A percentile compares a stretch with the other conserved stretches of the same genome.
Evolutionary conservation across 1,140 invertebrate genomes (phyloP).

Genomic region (Tetraneura akinire): DNA sequence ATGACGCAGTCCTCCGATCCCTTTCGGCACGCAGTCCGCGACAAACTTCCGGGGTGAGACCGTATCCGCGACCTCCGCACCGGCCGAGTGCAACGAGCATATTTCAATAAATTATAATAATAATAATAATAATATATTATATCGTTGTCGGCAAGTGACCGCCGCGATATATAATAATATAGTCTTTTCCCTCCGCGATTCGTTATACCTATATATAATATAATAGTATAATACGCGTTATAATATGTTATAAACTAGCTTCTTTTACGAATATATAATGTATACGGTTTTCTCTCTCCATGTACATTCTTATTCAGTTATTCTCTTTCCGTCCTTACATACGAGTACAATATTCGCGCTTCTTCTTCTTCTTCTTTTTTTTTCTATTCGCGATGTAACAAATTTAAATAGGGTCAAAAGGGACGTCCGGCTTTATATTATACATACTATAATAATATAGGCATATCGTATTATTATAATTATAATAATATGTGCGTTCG

Average conservation of each 20-base stretch:
- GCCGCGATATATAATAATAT: not conserved
- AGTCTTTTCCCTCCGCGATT: slow-evolving; percentile 18
- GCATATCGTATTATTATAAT: not conserved
- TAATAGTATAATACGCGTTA: too few relatives aligned
- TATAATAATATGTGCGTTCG: not conserved
- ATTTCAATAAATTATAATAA: slow-evolving; percentile 1
- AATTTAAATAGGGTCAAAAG: slow-evolving; percentile 52
- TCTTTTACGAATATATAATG: too few relatives aligned
- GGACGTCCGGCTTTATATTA: slow-evolving; percentile 31
- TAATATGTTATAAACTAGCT: too few relatives aligned
- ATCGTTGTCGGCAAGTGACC: slow-evolving; percentile 1
- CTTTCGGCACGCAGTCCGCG: not conserved
- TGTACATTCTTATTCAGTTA: too few relatives aligned
- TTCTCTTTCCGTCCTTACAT: too few relatives aligned
- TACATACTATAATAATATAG: too few relatives aligned
- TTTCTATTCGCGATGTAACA: slow-evolving; percentile 28
- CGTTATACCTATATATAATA: too few relatives aligned
- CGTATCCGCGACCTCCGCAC: slow-evolving; percentile 42
- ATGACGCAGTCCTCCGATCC: not conserved
- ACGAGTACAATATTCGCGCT: too few relatives aligned
- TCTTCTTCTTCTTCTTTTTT: not conserved
- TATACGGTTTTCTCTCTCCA: too few relatives aligned
- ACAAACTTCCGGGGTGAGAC: slow-evolving; percentile 49
- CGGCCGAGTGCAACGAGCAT: not conserved
- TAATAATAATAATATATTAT: too few relatives aligned